These are phyloP conservation scores for Neomicropteryx cornuta DNA, from an alignment of 1,140 invertebrate species.

Conservation along the genomic window DNA sequence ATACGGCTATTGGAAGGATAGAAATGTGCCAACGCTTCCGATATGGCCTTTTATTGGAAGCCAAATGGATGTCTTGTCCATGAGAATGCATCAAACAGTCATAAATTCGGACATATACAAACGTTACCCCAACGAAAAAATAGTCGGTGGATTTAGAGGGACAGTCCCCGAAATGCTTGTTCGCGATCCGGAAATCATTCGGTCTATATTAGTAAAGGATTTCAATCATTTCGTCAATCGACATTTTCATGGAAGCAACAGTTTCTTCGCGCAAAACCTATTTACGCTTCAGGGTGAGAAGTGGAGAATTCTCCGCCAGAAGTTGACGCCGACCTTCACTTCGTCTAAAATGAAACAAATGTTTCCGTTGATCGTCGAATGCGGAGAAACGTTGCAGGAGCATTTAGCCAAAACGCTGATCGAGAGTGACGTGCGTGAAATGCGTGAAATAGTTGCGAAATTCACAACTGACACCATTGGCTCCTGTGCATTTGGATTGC, in stretches of 20 bases:
- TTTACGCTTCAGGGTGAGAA: constrained; percentile 28
- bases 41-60: constrained; percentile 9
- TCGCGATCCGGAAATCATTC: constrained; percentile 39
- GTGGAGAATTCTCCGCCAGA: constrained; percentile 37
- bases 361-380: constrained; percentile 27
- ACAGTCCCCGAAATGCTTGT: constrained; percentile 34
- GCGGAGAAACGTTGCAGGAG: constrained; percentile 21
- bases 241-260: constrained; percentile 5
- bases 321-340: constrained; percentile 42
- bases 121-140: constrained; percentile 14
- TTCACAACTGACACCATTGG: constrained; percentile 38
- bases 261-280: constrained; percentile 29
- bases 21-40: constrained; percentile 7
- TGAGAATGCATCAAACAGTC: constrained; percentile 4
- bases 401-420: constrained; percentile 18
- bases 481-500: constrained; percentile 37
- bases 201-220: constrained; percentile 41
- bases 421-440: constrained; percentile 22
- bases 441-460: constrained; percentile 23
- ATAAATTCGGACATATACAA: constrained; percentile 14
- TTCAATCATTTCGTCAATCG: constrained; percentile 40
- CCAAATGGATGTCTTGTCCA: constrained; percentile 6
- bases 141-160: constrained; percentile 30
- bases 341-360: constrained; percentile 44
- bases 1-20: constrained; percentile 10